Evolutionary conservation across 2,888 invertebrate genomes (phyloP).

Genomic region (Anoplius nigerrimus): DNA sequence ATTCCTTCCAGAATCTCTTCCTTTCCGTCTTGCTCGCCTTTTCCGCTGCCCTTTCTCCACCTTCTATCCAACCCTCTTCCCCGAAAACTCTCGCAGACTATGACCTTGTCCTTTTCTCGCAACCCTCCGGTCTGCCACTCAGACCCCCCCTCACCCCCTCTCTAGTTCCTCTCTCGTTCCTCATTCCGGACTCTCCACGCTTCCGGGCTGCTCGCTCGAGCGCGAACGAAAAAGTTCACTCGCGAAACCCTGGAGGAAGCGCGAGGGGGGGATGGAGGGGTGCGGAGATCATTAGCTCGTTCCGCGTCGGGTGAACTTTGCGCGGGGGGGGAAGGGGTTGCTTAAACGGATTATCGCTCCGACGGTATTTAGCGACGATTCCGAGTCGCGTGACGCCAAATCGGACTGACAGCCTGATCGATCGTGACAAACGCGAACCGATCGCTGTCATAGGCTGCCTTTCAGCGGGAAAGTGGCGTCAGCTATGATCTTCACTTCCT

Average conservation of each 20-base stretch:
- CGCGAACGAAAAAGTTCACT: conserved; percentile 56
- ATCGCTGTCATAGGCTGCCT: too few species aligned
- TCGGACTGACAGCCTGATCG: too few species aligned
- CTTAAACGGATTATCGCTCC: too few species aligned
- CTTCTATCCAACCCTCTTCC: conserved; percentile 9
- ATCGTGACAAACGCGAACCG: too few species aligned
- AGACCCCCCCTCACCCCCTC: conserved; percentile 26
- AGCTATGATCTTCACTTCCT: too few species aligned
- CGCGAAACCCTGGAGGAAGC: conserved; percentile 41
- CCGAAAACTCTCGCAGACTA: not conserved
- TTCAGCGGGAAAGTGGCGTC: too few species aligned
- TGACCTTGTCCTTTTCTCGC: not conserved
- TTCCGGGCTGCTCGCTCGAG: conserved; percentile 45
- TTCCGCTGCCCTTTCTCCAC: conserved; percentile 6
- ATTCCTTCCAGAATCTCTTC: conserved; percentile 41
- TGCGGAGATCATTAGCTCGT: conserved; percentile 45
- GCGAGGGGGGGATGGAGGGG: too few species aligned
- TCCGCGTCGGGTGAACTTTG: too few species aligned
- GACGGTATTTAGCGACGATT: too few species aligned
- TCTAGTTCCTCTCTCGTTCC: conserved; percentile 43
- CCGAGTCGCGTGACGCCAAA: too few species aligned
- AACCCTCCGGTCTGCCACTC: conserved; percentile 36
- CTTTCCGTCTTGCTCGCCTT: conserved; percentile 16
- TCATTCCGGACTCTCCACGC: conserved; percentile 30
- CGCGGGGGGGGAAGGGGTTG: too few species aligned